Conservation (phyloP, 1,140 invertebrate species). For the Steinernema khuongi region DNA sequence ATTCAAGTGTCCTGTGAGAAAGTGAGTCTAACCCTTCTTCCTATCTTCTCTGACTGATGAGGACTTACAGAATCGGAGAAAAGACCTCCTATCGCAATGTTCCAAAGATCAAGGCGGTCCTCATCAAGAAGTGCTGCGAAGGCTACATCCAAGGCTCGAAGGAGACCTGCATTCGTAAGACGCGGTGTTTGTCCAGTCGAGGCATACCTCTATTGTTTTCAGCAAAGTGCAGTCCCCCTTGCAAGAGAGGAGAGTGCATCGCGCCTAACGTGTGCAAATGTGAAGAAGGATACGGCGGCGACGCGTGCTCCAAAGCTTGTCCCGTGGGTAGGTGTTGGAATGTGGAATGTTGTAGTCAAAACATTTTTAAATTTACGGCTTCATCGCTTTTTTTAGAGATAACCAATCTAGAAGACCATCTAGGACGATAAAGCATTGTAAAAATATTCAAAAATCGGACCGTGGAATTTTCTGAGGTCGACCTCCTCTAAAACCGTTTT, state of each 20-base stretch:
- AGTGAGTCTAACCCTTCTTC: conserved; percentile 33
- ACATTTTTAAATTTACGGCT: too few relatives aligned
- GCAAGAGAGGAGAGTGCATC: conserved; percentile 76
- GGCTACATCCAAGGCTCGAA: conserved; percentile 69
- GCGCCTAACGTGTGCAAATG: conserved; percentile 80
- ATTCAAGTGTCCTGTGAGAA: conserved; percentile 48
- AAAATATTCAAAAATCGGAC: too few relatives aligned
- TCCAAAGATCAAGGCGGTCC: conserved; percentile 69
- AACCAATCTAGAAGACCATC: too few relatives aligned
- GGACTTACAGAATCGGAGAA: conserved; percentile 51
- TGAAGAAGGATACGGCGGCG: conserved; percentile 77
- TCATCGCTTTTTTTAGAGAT: too few relatives aligned
- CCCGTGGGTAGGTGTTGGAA: conserved; percentile 34
- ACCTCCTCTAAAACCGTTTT: too few relatives aligned
- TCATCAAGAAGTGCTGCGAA: conserved; percentile 76
- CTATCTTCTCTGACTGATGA: conserved; percentile 11
- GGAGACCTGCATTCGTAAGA: conserved; percentile 37
- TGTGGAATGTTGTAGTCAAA: too few relatives aligned
- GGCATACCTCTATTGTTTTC: conserved; percentile 36
- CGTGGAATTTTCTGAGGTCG: too few relatives aligned
- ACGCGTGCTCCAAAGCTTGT: conserved; percentile 72
- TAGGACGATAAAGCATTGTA: too few relatives aligned
- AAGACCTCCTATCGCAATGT: conserved; percentile 55
- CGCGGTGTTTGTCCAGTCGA: not conserved
- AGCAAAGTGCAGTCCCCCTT: conserved; percentile 73